Conservation (phyloP, 2,888 invertebrate genomes). For the Athrips mouffetella region DNA sequence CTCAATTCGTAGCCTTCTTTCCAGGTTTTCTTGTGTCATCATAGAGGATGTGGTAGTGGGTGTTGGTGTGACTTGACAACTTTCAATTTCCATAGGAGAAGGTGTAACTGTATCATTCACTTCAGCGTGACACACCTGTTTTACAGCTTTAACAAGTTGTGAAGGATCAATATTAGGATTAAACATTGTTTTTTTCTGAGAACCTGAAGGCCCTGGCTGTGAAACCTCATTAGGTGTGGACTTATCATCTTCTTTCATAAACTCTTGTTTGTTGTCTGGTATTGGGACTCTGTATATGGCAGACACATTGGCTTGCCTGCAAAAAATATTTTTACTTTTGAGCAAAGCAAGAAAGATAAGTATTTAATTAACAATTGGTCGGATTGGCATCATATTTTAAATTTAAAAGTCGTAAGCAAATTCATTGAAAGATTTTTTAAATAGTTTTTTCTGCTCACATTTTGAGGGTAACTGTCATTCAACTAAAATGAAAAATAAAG, state of each 20-base stretch:
- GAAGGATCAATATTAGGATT: slow-evolving; percentile 37
- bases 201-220: slow-evolving; percentile 17
- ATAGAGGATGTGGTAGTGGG: neutral
- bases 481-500: too few species aligned
- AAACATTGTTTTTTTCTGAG: neutral
- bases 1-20: slow-evolving; percentile 64
- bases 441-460: too few species aligned
- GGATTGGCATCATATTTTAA: too few species aligned
- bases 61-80: neutral
- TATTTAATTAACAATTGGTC: neutral
- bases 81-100: slow-evolving; percentile 14
- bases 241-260: neutral
- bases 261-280: slow-evolving; percentile 21
- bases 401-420: too few species aligned
- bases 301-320: slow-evolving; percentile 85
- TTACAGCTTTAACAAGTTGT: slow-evolving; percentile 39
- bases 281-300: slow-evolving; percentile 65
- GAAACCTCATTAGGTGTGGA: neutral
- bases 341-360: neutral
- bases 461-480: too few species aligned
- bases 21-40: slow-evolving; percentile 45
- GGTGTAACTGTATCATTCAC: neutral
- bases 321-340: neutral
- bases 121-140: too few species aligned
- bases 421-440: too few species aligned